Percentiles rank a stretch among this genome's conserved stretches.
Conservation (phyloP, 2,113 vertebrate genomes). For the Cathartes aura region DNA sequence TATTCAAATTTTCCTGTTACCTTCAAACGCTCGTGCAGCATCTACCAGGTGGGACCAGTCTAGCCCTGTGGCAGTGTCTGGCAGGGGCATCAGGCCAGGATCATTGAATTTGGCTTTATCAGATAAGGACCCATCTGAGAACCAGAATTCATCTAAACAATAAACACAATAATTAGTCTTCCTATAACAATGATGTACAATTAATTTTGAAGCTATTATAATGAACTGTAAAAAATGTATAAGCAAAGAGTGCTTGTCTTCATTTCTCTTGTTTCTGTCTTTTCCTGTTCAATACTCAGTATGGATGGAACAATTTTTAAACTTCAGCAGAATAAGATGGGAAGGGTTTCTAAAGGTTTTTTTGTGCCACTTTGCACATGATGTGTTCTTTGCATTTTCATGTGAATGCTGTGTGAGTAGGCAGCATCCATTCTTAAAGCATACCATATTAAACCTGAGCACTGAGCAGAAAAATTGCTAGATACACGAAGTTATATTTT, state of each 20-base stretch:
- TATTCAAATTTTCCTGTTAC: constrained; percentile 77
- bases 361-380: not conserved
- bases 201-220: constrained; percentile 31
- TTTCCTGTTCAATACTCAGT: constrained; percentile 11
- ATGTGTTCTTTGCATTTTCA: not conserved
- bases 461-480: not conserved
- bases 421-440: not conserved
- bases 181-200: constrained; percentile 16
- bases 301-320: not conserved
- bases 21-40: constrained; percentile 96
- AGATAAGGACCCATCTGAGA: constrained; percentile 95
- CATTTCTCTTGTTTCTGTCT: not conserved
- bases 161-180: constrained; percentile 70
- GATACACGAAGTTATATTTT: not conserved
- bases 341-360: not conserved
- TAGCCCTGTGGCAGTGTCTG: constrained; percentile 90
- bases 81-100: constrained; percentile 95
- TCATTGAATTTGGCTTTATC: constrained; percentile 94
- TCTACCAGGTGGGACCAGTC: constrained; percentile 97
- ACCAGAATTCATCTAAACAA: constrained; percentile 94
- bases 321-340: not conserved
- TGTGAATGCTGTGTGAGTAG: not conserved
- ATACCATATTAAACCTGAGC: not conserved
- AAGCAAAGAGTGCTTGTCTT: not conserved
- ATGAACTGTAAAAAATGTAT: not conserved